These are phyloP conservation scores for Thryonomys swinderianus DNA, from an alignment of 2,113 vertebrate species.

Conservation along the genomic window DNA sequence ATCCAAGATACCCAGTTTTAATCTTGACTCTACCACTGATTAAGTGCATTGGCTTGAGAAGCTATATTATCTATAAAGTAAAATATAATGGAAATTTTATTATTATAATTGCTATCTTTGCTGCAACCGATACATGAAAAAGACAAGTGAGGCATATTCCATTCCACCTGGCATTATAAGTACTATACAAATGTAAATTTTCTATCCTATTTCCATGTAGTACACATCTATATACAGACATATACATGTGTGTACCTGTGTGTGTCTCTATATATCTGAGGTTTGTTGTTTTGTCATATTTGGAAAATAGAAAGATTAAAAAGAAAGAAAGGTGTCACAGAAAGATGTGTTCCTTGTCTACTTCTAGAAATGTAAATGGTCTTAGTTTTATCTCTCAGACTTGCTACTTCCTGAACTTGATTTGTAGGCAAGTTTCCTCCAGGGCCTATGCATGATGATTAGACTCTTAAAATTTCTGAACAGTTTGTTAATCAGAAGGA, in stretches of 20 bases:
- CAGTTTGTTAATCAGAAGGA: neutral
- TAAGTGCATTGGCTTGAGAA: neutral
- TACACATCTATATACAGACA: too few relatives aligned
- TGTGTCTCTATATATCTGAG: neutral
- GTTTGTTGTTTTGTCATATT: neutral
- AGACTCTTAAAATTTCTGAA: neutral
- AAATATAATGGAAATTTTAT: neutral
- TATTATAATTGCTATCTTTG: neutral
- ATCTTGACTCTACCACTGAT: neutral
- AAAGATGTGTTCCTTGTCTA: neutral
- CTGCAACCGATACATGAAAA: neutral
- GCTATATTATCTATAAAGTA: neutral
- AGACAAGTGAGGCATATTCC: neutral
- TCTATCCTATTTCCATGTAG: neutral
- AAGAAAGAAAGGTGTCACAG: neutral
- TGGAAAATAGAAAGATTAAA: neutral
- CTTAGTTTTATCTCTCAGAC: neutral
- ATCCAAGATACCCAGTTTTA: neutral
- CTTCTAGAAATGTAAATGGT: neutral
- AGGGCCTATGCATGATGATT: neutral
- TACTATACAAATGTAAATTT: neutral
- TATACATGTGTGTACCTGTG: too few relatives aligned
- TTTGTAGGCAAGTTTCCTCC: slow-evolving; percentile 31
- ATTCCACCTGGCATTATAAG: neutral
- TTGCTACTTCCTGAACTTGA: neutral